Conservation (phyloP, 2,113 vertebrate genomes). For the Sisor rabdophorus region DNA sequence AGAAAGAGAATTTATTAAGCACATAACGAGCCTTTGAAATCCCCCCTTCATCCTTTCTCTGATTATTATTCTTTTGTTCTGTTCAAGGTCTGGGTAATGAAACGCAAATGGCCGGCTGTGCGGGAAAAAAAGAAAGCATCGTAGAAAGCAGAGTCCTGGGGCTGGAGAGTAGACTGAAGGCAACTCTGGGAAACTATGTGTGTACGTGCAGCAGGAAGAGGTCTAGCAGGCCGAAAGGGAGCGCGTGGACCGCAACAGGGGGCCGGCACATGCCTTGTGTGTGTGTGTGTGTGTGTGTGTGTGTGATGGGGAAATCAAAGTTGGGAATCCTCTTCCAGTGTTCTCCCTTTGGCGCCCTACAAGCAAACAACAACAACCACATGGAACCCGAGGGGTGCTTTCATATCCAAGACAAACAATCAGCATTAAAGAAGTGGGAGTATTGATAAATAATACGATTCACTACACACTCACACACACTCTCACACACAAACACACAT, state of each 20-base stretch:
- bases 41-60: conserved; percentile 17
- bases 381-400: conserved; percentile 51
- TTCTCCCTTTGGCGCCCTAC: conserved; percentile 52
- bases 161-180: conserved; percentile 33
- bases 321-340: conserved; percentile 51
- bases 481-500: conserved; percentile 15
- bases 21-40: conserved; percentile 58
- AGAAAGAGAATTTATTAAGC: conserved; percentile 58
- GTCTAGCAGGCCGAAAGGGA: conserved; percentile 47
- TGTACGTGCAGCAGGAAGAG: conserved; percentile 71
- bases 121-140: conserved; percentile 28
- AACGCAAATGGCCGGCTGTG: conserved; percentile 62
- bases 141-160: conserved; percentile 33
- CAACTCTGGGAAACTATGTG: conserved; percentile 64
- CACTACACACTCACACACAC: conserved; percentile 20
- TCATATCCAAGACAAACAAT: conserved; percentile 62
- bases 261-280: conserved; percentile 1
- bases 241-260: conserved; percentile 41
- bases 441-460: conserved; percentile 42
- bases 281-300: conserved; percentile 11
- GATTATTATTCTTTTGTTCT: conserved; percentile 60
- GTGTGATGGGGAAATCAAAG: conserved; percentile 52
- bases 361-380: conserved; percentile 72
- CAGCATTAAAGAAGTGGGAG: conserved; percentile 37
- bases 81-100: conserved; percentile 59